Evolutionary conservation across 37 sponge, comb jelly and placozoan species (phyloP).

Genomic region (Cladorhizidae sp.): DNA sequence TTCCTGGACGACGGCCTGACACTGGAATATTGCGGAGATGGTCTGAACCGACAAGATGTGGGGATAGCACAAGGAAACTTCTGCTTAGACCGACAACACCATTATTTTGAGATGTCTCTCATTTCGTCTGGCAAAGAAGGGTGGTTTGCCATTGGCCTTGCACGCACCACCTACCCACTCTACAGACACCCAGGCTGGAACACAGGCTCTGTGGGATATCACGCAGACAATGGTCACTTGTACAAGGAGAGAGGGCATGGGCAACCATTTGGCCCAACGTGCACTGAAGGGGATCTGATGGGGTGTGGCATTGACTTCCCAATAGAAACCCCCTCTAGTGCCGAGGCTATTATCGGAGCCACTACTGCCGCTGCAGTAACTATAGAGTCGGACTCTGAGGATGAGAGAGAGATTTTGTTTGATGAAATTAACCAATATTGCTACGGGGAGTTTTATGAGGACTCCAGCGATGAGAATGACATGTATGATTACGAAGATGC

Average conservation of each 20-base stretch:
- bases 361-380: neutral
- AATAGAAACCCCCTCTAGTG: neutral
- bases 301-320: conserved; percentile 76
- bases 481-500: conserved; percentile 14
- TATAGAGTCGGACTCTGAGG: conserved; percentile 15
- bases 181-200: conserved; percentile 78
- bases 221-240: conserved; percentile 75
- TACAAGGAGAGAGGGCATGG: conserved; percentile 64
- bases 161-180: conserved; percentile 63
- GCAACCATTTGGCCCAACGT: conserved; percentile 66
- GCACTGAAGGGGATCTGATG: conserved; percentile 62
- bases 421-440: neutral
- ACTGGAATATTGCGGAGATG: conserved; percentile 62
- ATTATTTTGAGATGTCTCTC: conserved; percentile 86
- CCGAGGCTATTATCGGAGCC: conserved; percentile 3
- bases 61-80: conserved; percentile 67
- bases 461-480: conserved; percentile 8
- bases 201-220: conserved; percentile 71
- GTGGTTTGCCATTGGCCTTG: conserved; percentile 79
- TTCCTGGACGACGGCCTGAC: conserved; percentile 61
- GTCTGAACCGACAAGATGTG: conserved; percentile 51
- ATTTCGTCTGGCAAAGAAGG: conserved; percentile 61
- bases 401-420: neutral
- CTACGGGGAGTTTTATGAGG: neutral
- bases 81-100: conserved; percentile 41